Conservation (phyloP, 1,140 invertebrate species). For the Bombus ignitus region DNA sequence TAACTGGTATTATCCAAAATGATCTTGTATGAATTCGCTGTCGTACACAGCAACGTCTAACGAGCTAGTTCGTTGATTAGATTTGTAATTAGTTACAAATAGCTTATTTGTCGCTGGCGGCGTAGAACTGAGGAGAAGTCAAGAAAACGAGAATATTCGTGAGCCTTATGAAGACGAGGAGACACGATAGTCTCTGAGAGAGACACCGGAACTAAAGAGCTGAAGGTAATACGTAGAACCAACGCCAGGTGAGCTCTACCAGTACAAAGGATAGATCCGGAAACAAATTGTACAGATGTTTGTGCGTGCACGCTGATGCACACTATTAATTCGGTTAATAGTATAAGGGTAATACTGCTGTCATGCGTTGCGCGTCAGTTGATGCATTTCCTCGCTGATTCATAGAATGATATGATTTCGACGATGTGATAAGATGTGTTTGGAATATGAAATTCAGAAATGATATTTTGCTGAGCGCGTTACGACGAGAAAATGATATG, state of each 20-base stretch:
- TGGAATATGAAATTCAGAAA: no score
- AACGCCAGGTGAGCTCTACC: not conserved
- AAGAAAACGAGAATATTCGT: not conserved
- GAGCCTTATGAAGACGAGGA: no score
- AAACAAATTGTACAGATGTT: constrained; percentile 5
- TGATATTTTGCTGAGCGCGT: not conserved
- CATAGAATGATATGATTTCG: not conserved
- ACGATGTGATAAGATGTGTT: not conserved
- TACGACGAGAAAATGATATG: not conserved
- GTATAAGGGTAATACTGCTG: not conserved
- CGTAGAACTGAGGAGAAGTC: not conserved
- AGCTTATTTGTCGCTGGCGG: not conserved
- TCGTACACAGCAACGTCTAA: constrained; percentile 37
- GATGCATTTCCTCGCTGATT: not conserved
- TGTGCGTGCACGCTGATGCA: not conserved
- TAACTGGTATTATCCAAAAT: constrained; percentile 43
- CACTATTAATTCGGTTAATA: constrained; percentile 5
- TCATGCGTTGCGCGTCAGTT: not conserved
- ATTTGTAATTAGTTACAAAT: constrained; percentile 56
- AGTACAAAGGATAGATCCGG: not conserved
- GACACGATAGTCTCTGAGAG: not conserved
- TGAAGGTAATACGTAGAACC: constrained; percentile 32
- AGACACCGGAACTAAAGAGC: not conserved
- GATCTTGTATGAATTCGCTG: constrained; percentile 53
- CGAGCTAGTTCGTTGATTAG: constrained; percentile 58